These are phyloP conservation scores for Scaptomyza hsui DNA, from an alignment of 1,140 invertebrate genomes.

Conservation along the genomic window DNA sequence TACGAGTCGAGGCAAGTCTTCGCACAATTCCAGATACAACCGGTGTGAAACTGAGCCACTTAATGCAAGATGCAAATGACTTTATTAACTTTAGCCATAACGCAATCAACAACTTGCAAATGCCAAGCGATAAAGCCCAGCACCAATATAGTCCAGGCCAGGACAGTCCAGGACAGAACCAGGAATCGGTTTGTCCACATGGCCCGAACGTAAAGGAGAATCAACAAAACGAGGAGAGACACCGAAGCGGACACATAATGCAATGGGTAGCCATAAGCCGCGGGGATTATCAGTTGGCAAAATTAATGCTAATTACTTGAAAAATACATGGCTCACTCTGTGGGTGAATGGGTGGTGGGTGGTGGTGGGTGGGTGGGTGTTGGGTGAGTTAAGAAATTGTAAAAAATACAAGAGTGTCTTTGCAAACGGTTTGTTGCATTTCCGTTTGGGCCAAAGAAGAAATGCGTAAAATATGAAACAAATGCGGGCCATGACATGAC, in stretches of 20 bases:
- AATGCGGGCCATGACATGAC: constrained; percentile 60
- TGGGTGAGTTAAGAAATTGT: constrained; percentile 2
- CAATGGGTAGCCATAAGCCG: constrained; percentile 41
- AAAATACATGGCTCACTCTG: constrained; percentile 77
- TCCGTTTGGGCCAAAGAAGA: constrained; percentile 45
- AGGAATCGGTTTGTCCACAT: constrained; percentile 7
- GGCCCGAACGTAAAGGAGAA: constrained; percentile 6
- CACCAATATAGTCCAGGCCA: constrained; percentile 12
- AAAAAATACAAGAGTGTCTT: constrained; percentile 37
- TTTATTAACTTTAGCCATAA: constrained; percentile 78
- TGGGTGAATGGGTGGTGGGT: background rate
- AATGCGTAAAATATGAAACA: constrained; percentile 75
- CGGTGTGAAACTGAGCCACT: constrained; percentile 57
- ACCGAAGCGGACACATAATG: background rate
- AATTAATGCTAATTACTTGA: constrained; percentile 83
- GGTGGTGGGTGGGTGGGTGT: background rate
- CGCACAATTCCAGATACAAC: background rate
- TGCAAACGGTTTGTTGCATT: constrained; percentile 62
- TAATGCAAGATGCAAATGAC: constrained; percentile 78
- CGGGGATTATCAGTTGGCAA: constrained; percentile 78
- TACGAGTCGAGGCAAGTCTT: constrained; percentile 10
- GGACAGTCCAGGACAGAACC: constrained; percentile 4
- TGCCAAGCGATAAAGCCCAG: constrained; percentile 44
- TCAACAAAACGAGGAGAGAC: constrained; percentile 1
- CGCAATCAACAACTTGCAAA: constrained; percentile 69